Evolutionary conservation across 1,140 invertebrate species (phyloP).

Genomic region (Drosophila neocordata): DNA sequence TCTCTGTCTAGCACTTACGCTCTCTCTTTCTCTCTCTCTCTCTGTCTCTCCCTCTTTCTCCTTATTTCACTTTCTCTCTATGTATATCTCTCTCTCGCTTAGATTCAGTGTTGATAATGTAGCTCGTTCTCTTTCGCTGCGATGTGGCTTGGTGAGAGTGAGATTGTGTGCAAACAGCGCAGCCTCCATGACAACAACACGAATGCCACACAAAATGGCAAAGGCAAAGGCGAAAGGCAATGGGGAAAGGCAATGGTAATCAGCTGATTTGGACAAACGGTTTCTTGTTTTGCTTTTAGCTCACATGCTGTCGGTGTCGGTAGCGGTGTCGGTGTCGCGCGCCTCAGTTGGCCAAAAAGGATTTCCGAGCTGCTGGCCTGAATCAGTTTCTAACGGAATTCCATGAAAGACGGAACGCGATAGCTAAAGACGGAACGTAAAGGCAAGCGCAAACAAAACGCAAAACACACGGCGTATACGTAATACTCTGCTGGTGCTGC

Average conservation of each 20-base stretch:
- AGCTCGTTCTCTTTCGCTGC: conserved; percentile 1
- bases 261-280: conserved; percentile 54
- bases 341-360: conserved; percentile 46
- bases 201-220: conserved; percentile 16
- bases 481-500: conserved; percentile 36
- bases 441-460: neutral
- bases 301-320: conserved; percentile 23
- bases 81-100: neutral
- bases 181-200: conserved; percentile 41
- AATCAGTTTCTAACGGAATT: conserved; percentile 60
- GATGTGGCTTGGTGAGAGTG: conserved; percentile 10
- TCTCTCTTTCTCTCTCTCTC: neutral
- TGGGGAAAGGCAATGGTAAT: conserved; percentile 20
- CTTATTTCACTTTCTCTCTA: neutral
- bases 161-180: conserved; percentile 33
- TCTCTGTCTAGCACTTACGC: neutral
- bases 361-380: conserved; percentile 57
- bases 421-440: conserved; percentile 2
- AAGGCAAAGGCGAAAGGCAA: conserved; percentile 42
- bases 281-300: conserved; percentile 53
- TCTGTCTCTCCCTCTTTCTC: neutral
- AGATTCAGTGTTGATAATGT: neutral
- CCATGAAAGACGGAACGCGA: conserved; percentile 46
- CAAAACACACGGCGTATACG: conserved; percentile 37
- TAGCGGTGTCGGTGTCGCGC: conserved; percentile 1